Evolutionary conservation across 2,113 vertebrate genomes (phyloP).

Genomic region (Isurus oxyrinchus): DNA sequence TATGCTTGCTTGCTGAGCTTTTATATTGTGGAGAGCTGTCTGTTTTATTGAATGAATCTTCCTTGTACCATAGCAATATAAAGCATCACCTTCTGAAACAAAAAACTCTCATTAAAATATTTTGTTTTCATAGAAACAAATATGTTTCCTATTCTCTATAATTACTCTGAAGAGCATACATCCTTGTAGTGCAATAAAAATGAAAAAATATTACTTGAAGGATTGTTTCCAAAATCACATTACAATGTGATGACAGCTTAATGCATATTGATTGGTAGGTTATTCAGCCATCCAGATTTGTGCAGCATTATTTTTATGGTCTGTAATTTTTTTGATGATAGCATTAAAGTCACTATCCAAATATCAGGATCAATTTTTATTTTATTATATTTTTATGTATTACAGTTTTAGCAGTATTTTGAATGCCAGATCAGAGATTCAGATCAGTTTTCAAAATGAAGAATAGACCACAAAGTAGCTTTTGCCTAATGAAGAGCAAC

Average conservation of each 20-base stretch:
- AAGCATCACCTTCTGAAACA: background rate
- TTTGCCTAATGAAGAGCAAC: background rate
- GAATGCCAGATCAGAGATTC: background rate
- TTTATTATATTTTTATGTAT: background rate
- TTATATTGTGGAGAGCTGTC: background rate
- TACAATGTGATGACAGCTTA: background rate
- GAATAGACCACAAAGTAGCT: background rate
- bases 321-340: background rate
- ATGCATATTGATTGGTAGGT: background rate
- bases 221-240: background rate
- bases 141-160: background rate
- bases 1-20: background rate
- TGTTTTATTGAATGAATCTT: background rate
- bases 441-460: background rate
- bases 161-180: background rate
- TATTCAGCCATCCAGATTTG: background rate
- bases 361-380: background rate
- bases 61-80: conserved; percentile 11
- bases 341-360: background rate
- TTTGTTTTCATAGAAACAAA: conserved; percentile 22
- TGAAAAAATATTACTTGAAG: background rate
- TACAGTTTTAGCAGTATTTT: background rate
- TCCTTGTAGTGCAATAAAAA: background rate
- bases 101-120: background rate
- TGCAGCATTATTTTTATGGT: conserved; percentile 11